Conservation (phyloP, 2,113 vertebrate species). For the Cyanoramphus novaezelandiae region DNA sequence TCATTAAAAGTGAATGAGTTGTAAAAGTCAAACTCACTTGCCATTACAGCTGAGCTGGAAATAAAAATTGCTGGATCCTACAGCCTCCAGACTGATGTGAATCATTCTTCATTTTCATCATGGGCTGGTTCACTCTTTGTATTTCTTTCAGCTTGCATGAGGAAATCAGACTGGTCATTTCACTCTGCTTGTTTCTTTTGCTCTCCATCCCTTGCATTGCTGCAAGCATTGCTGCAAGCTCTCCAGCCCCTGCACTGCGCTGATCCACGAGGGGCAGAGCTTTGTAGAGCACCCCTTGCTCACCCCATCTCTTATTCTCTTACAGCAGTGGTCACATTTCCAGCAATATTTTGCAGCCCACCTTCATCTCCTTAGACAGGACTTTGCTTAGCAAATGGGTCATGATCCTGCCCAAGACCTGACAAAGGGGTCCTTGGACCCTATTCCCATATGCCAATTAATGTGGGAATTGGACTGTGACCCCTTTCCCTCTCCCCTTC, state of each 20-base stretch:
- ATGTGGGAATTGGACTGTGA: neutral
- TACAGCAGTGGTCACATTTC: accelerated
- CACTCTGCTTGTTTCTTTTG: neutral
- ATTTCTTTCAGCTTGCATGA: neutral
- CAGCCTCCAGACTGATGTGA: neutral
- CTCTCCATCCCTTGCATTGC: neutral
- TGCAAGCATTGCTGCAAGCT: neutral
- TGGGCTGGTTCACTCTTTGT: neutral
- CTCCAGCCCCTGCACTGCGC: neutral
- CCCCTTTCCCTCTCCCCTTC: neutral
- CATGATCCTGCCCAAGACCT: neutral
- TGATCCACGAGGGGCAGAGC: neutral
- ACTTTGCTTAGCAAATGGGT: neutral
- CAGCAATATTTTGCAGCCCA: accelerated
- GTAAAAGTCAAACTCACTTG: neutral
- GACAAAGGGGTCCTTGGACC: neutral
- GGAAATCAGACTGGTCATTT: neutral
- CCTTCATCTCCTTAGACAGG: neutral
- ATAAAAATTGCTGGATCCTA: neutral
- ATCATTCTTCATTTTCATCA: neutral
- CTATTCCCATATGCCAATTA: neutral
- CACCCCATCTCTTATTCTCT: neutral
- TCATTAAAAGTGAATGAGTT: neutral
- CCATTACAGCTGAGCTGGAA: neutral
- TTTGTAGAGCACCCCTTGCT: neutral